Percentiles rank a stretch among this genome's conserved stretches.
These are phyloP conservation scores for Drosophila nigrodunni DNA, from an alignment of 1,140 invertebrate genomes.

Conservation along the genomic window DNA sequence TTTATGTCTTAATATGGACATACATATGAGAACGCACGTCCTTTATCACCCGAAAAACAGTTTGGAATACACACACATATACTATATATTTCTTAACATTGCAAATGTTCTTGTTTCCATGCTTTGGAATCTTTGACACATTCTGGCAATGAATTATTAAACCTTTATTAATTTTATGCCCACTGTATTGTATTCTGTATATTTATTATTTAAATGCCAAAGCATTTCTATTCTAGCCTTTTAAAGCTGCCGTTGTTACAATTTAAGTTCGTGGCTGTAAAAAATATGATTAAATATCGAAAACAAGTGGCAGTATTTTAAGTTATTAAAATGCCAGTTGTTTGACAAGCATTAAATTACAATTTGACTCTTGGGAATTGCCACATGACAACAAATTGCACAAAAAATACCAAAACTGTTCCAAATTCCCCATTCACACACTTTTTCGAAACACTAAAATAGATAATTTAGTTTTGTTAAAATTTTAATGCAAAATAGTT, in stretches of 20 bases:
- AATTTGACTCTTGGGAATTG: constrained; percentile 59
- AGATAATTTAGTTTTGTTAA: too few relatives aligned
- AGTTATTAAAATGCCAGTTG: constrained; percentile 62
- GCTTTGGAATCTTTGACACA: constrained; percentile 20
- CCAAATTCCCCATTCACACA: too few relatives aligned
- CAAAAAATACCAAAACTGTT: neutral
- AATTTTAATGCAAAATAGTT: too few relatives aligned
- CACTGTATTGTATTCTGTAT: neutral
- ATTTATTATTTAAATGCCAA: neutral
- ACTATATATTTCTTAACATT: constrained; percentile 57
- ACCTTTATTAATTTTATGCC: constrained; percentile 25
- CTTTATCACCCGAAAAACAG: constrained; percentile 52
- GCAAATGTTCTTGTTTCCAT: constrained; percentile 32
- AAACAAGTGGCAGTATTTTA: constrained; percentile 56
- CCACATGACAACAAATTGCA: constrained; percentile 1
- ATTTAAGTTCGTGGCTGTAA: neutral
- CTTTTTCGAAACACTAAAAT: too few relatives aligned
- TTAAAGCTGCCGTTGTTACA: neutral
- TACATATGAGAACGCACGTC: constrained; percentile 72
- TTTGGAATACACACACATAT: constrained; percentile 23
- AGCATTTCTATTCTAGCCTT: neutral
- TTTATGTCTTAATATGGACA: constrained; percentile 72
- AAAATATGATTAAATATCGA: constrained; percentile 14
- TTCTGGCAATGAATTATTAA: constrained; percentile 71
- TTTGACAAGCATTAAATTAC: constrained; percentile 60